These are phyloP conservation scores for Herpailurus yagouaroundi DNA, from an alignment of 2,113 vertebrate genomes.

Conservation along the genomic window DNA sequence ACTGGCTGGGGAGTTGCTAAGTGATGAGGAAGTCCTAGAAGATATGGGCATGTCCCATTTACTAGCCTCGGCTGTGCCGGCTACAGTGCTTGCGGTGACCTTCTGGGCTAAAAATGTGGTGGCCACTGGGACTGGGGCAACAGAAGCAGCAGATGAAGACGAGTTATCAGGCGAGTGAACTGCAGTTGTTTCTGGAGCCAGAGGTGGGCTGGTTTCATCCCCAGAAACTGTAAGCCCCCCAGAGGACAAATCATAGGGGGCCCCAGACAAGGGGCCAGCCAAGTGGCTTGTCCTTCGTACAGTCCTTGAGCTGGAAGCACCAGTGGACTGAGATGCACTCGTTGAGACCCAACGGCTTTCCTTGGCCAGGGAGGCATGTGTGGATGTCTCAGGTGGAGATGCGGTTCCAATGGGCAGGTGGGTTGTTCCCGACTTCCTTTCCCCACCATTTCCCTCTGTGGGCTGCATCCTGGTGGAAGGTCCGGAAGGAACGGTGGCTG, in stretches of 20 bases:
- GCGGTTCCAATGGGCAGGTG: neutral
- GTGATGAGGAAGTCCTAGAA: neutral
- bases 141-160: neutral
- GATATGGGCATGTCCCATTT: neutral
- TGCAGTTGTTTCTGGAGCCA: neutral
- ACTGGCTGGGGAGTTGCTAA: too few relatives aligned
- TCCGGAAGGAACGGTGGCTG: too few relatives aligned
- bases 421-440: neutral
- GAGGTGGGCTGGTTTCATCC: neutral
- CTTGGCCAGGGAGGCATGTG: neutral
- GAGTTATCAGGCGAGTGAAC: too few relatives aligned
- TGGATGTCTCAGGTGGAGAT: neutral
- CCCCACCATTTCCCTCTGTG: fast-evolving
- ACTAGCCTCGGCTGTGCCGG: neutral
- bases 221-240: neutral
- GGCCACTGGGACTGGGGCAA: neutral
- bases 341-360: neutral
- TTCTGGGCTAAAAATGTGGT: neutral
- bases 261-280: too few relatives aligned
- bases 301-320: neutral
- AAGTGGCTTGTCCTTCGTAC: neutral
- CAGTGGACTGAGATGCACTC: neutral
- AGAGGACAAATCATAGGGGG: too few relatives aligned
- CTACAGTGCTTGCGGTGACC: neutral
- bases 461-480: neutral